Conservation (phyloP, 2,797 vertebrate genomes). For the Acanthopagrus latus region DNA sequence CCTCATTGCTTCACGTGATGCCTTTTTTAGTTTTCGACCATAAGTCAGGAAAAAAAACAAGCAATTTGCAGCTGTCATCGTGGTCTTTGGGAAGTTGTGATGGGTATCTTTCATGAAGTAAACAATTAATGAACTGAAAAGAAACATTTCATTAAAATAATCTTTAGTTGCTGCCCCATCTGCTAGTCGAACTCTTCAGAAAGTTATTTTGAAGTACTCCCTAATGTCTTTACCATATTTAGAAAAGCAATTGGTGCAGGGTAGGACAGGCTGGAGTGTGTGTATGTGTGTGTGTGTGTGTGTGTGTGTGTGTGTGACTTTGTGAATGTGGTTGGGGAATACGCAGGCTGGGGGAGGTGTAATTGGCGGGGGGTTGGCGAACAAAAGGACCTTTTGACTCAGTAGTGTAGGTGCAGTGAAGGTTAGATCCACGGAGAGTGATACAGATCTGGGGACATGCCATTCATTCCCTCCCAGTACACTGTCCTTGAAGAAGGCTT, state of each 20-base stretch:
- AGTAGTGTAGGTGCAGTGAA: constrained; percentile 66
- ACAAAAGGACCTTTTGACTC: constrained; percentile 75
- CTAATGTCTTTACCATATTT: constrained; percentile 52
- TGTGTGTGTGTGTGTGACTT: constrained; percentile 52
- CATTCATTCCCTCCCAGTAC: constrained; percentile 51
- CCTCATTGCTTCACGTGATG: not conserved
- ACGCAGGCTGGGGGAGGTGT: constrained; percentile 50
- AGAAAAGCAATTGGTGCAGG: constrained; percentile 32
- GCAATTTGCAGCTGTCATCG: not conserved
- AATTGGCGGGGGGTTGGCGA: constrained; percentile 50
- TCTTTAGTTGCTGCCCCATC: not conserved
- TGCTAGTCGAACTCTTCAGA: constrained; percentile 5
- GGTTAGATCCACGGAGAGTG: constrained; percentile 64
- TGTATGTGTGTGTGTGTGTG: too few species aligned
- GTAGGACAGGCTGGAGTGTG: constrained; percentile 40
- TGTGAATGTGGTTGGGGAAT: constrained; percentile 57
- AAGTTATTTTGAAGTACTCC: constrained; percentile 15
- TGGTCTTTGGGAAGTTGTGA: not conserved
- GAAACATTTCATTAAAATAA: not conserved
- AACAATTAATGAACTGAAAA: not conserved
- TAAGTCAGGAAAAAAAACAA: constrained; percentile 1
- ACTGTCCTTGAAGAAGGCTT: constrained; percentile 62
- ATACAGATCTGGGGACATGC: constrained; percentile 61
- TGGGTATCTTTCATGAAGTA: constrained; percentile 14
- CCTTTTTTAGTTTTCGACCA: not conserved